Conservation (phyloP, 2,113 vertebrate species). For the Lonchura striata region DNA sequence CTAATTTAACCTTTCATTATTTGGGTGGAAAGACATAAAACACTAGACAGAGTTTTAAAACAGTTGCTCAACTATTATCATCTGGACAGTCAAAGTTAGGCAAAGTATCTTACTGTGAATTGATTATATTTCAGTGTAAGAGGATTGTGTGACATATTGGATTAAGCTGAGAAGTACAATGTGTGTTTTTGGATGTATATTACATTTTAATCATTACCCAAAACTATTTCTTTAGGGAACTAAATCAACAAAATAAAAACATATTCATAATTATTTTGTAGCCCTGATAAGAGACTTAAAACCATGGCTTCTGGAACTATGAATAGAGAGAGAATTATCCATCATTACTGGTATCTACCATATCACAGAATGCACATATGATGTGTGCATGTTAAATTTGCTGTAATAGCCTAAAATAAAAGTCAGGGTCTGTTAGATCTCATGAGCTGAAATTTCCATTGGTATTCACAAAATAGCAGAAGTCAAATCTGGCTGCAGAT, state of each 20-base stretch:
- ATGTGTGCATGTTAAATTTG: background rate
- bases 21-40: background rate
- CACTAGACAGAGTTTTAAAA: background rate
- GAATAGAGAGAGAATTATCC: background rate
- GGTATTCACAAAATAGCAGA: background rate
- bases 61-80: background rate
- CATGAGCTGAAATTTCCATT: background rate
- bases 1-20: background rate
- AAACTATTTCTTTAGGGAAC: background rate
- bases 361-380: background rate
- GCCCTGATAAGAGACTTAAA: background rate
- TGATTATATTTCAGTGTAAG: background rate
- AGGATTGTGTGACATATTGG: background rate
- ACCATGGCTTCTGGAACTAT: background rate
- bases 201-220: background rate
- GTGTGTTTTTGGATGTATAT: background rate
- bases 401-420: background rate
- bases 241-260: background rate
- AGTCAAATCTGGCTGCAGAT: background rate
- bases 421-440: background rate
- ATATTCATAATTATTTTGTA: background rate
- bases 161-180: background rate
- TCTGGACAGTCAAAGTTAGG: background rate
- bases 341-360: background rate
- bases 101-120: background rate